Conservation (phyloP, 2,888 invertebrate genomes). For the Tuberolachnus salignus region DNA sequence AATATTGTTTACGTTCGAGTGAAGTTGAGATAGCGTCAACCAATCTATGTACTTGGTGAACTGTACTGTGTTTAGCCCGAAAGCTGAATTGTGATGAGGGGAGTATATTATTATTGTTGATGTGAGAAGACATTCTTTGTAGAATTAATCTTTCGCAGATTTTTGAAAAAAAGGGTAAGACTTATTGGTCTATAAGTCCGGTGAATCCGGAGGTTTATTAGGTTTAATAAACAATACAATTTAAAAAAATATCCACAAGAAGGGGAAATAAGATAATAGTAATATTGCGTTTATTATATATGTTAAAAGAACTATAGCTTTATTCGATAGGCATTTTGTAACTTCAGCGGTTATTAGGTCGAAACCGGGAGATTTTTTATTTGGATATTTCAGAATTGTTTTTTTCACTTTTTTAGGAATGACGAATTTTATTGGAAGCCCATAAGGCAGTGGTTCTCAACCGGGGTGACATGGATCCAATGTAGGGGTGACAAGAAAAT, state of each 20-base stretch:
- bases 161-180: slow-evolving; percentile 10
- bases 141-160: not conserved
- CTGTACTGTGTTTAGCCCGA: slow-evolving; percentile 1
- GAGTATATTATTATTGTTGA: not conserved
- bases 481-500: too few relatives aligned
- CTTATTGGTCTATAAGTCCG: slow-evolving; percentile 13
- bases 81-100: slow-evolving; percentile 1
- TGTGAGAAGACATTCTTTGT: not conserved
- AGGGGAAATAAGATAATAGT: not conserved
- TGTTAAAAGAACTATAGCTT: too few relatives aligned
- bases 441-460: too few relatives aligned
- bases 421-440: not conserved
- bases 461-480: too few relatives aligned
- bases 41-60: not conserved
- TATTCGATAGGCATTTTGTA: not conserved
- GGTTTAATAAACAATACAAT: slow-evolving; percentile 9
- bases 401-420: not conserved
- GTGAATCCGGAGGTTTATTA: not conserved
- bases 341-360: not conserved
- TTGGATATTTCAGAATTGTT: not conserved
- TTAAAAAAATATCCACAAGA: not conserved
- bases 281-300: too few relatives aligned
- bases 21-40: slow-evolving; percentile 2
- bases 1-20: slow-evolving; percentile 5
- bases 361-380: not conserved